A percentile compares a stretch with the other conserved stretches of the same genome.
These are phyloP conservation scores for Carollia perspicillata DNA, from an alignment of 2,113 vertebrate genomes.

Conservation along the genomic window DNA sequence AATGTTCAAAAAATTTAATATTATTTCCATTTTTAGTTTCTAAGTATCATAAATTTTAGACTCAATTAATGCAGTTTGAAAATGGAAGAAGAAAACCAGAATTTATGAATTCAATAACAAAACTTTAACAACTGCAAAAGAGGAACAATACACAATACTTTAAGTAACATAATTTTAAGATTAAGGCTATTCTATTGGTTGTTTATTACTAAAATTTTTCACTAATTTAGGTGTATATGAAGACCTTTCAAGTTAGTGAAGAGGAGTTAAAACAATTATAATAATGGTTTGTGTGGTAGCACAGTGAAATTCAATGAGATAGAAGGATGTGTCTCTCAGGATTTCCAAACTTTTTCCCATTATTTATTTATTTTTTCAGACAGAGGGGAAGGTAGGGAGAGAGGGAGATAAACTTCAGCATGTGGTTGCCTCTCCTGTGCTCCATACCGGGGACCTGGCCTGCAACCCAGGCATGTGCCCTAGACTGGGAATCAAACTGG, in stretches of 20 bases:
- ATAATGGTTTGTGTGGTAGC: not conserved
- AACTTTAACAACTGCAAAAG: not conserved
- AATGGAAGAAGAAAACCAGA: not conserved
- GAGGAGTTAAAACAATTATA: not conserved
- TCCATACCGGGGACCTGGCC: no score
- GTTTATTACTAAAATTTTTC: not conserved
- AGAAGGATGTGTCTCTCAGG: not conserved
- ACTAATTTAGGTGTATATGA: not conserved
- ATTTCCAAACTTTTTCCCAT: not conserved
- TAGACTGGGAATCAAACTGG: no score
- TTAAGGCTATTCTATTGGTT: not conserved
- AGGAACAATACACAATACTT: not conserved
- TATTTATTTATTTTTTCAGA: no score
- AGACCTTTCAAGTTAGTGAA: not conserved
- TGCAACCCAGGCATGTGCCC: no score
- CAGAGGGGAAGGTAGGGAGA: no score
- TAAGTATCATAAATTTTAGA: not conserved
- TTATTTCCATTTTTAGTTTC: not conserved
- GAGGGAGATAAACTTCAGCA: no score
- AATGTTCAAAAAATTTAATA: not conserved
- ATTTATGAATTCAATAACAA: not conserved
- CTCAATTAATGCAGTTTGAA: not conserved
- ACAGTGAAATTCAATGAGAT: not conserved
- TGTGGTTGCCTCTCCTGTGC: no score
- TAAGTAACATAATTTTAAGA: not conserved